These are phyloP conservation scores for Dendropsophus ebraccatus DNA, from an alignment of 2,113 vertebrate genomes.

Conservation along the genomic window DNA sequence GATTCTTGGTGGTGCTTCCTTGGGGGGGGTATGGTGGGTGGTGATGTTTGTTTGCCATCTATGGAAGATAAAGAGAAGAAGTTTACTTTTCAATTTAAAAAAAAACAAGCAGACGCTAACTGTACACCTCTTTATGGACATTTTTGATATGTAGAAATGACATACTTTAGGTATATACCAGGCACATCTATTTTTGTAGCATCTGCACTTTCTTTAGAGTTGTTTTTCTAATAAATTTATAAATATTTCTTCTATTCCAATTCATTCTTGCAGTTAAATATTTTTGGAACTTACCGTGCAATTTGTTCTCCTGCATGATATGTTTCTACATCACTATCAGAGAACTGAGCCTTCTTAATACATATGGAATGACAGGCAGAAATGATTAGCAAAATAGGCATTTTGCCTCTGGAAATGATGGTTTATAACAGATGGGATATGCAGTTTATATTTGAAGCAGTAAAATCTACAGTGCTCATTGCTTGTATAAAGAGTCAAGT, in stretches of 20 bases:
- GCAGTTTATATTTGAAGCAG: constrained; percentile 4
- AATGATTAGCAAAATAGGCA: constrained; percentile 28
- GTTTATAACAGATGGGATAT: constrained; percentile 27
- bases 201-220: too few relatives aligned
- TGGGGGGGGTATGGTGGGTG: too few relatives aligned
- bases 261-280: background rate
- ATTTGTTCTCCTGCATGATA: background rate
- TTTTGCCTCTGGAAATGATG: constrained; percentile 8
- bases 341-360: constrained; percentile 10
- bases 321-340: background rate
- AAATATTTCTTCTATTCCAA: background rate
- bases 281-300: background rate
- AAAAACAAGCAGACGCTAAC: too few relatives aligned
- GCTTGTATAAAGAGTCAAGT: constrained; percentile 11
- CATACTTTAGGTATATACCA: too few relatives aligned
- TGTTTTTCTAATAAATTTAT: background rate
- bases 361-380: constrained; percentile 33
- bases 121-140: too few relatives aligned
- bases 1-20: too few relatives aligned
- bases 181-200: too few relatives aligned
- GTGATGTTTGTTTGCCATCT: too few relatives aligned
- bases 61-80: too few relatives aligned
- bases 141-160: too few relatives aligned
- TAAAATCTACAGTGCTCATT: background rate
- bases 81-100: too few relatives aligned